A percentile compares a stretch with the other conserved stretches of the same genome.
phyloP scores from a whole-genome alignment of 2,113 vertebrate genomes.

The Tretioscincus oriximinensis region DNA sequence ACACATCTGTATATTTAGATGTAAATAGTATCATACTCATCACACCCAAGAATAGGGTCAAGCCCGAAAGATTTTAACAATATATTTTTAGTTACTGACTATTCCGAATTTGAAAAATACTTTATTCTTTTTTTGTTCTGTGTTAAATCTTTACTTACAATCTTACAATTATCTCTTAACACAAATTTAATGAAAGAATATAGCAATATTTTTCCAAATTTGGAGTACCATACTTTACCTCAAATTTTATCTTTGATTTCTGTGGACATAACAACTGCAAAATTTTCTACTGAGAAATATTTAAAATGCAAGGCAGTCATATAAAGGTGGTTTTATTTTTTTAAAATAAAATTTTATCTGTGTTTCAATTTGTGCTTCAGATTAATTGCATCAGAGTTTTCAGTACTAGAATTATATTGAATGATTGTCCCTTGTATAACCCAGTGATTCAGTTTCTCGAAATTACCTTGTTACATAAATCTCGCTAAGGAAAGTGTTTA shows the following conservation, averaged over 20 bases:
- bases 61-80: neutral
- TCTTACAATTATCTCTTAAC: neutral
- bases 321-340: neutral
- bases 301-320: too few relatives aligned
- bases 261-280: too few relatives aligned
- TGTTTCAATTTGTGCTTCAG: neutral
- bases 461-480: too few relatives aligned
- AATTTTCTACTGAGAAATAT: too few relatives aligned
- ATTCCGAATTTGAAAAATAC: neutral
- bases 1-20: slow-evolving; percentile 11
- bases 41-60: neutral
- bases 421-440: neutral
- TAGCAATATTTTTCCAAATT: neutral
- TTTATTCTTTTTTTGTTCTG: neutral
- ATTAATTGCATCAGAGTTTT: neutral
- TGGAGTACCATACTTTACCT: neutral
- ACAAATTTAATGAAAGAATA: neutral
- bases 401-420: too few relatives aligned
- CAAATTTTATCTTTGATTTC: neutral
- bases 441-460: neutral
- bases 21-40: neutral
- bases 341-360: too few relatives aligned
- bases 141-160: neutral
- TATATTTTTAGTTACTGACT: neutral
- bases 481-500: too few relatives aligned